Evolutionary conservation across 1,140 invertebrate genomes (phyloP), one percentile per base, ranked within the genome.

Genomic region (Thaumatotibia leucotreta): DNA sequence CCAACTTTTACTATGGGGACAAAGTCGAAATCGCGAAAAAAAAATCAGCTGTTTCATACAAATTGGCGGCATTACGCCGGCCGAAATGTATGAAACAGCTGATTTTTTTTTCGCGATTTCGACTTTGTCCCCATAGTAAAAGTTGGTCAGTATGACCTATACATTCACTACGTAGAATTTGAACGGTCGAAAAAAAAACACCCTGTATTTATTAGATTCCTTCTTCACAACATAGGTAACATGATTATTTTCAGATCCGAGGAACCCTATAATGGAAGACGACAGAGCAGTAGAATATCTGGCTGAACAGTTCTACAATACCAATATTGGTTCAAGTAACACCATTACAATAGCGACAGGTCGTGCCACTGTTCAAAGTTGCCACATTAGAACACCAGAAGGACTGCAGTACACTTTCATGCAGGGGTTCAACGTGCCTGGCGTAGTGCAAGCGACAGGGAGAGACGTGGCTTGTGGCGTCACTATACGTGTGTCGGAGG

Each of bases 291-390:
- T 80, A 5, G 66, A 78, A 50, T 54, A 75, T 64, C 68, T 84
- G 39, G 9, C 65, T 9, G 45, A 67, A 4, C 27, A 68, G 50
- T 6, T 33, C 4, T 67, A 80, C 31, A 27, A 74, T 23, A 76
- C 82, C 1, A 62, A 62, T 32, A 65, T 84, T n/a, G 78, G 69
- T 1, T 62, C 61, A 0, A 73, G 17, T 0, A 74, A 81, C 24
- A 62, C 17, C n/a, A 20, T 88, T 35, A 68, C 45, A 11, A 82
- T 83, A 23, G 31, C 35, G 9, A 17, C 24, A 0, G 23, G 24
- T 0, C 22, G 29, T 4, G 29, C 10, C 5, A 9, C 23, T 11
- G 20, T 62, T 4, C 32, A 68, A 29, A 68, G 63, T 32, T 68
- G 67, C 33, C 67, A 68, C 11, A 29, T 68, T 14, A 64, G 67